These are phyloP conservation scores for Drosophila takahashii DNA, from an alignment of 1,140 invertebrate genomes.

Conservation along the genomic window DNA sequence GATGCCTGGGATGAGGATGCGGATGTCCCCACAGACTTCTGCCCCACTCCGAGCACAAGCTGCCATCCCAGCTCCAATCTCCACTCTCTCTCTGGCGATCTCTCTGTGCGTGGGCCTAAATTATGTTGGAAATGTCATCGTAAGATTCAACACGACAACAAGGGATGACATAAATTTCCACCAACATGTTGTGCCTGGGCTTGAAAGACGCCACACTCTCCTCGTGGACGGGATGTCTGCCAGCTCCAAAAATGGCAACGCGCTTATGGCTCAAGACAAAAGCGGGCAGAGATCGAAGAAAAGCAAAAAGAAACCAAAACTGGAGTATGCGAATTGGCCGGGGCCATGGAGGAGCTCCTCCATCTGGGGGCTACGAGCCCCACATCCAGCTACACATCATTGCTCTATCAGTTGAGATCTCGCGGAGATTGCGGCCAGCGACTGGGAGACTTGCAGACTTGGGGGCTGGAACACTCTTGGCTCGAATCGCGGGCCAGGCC, in stretches of 20 bases:
- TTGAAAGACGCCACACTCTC: slow-evolving; percentile 61
- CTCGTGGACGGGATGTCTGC: slow-evolving; percentile 30
- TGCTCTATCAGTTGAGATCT: slow-evolving; percentile 83
- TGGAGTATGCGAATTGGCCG: slow-evolving; percentile 67
- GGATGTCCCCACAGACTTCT: slow-evolving; percentile 36
- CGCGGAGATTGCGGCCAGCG: slow-evolving; percentile 57
- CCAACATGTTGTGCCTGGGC: slow-evolving; percentile 78
- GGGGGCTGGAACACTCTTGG: slow-evolving; percentile 44
- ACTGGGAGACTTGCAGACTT: slow-evolving; percentile 45
- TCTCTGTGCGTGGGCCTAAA: slow-evolving; percentile 83
- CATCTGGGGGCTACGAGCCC: slow-evolving; percentile 22
- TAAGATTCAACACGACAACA: slow-evolving; percentile 85
- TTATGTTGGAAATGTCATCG: slow-evolving; percentile 85
- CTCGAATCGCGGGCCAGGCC: slow-evolving; percentile 27
- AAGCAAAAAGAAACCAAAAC: slow-evolving; percentile 45
- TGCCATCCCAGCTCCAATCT: slow-evolving; percentile 15
- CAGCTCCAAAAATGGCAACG: slow-evolving; percentile 67
- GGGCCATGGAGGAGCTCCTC: slow-evolving; percentile 33
- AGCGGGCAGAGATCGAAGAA: slow-evolving; percentile 28
- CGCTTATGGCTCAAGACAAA: slow-evolving; percentile 19
- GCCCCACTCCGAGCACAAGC: not conserved
- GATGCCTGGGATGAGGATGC: slow-evolving; percentile 36
- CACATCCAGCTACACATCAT: slow-evolving; percentile 73
- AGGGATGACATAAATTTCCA: slow-evolving; percentile 85
- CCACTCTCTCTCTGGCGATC: slow-evolving; percentile 30